These are phyloP conservation scores for Xiphydria camelus DNA, from an alignment of 2,888 invertebrate species.

Conservation along the genomic window DNA sequence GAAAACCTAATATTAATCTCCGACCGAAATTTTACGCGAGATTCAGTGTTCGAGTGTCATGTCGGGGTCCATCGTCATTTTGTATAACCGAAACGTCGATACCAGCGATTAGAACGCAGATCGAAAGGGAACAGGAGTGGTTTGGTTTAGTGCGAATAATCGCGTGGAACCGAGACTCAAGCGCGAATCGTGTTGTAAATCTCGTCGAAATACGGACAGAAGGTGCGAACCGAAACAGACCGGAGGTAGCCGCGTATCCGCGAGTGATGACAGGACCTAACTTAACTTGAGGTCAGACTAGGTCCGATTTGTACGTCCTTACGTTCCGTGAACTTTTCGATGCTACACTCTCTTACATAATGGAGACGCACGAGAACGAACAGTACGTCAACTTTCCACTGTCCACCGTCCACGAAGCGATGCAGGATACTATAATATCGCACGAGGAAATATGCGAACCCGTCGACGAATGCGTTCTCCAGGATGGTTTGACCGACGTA, in stretches of 20 bases:
- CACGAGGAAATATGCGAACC: conserved; percentile 52
- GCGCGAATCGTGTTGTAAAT: neutral
- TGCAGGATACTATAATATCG: conserved; percentile 43
- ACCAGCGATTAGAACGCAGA: too few relatives aligned
- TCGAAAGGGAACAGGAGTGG: neutral
- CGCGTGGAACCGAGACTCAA: conserved; percentile 2
- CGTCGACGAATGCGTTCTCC: conserved; percentile 37
- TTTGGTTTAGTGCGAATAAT: conserved; percentile 1
- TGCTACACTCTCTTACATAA: conserved; percentile 20
- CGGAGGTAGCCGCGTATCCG: conserved; percentile 9
- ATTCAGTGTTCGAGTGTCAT: too few relatives aligned
- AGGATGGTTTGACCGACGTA: conserved; percentile 34
- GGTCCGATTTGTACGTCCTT: conserved; percentile 16
- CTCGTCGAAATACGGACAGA: too few relatives aligned
- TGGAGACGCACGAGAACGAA: conserved; percentile 47
- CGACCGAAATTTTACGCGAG: too few relatives aligned
- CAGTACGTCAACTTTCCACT: conserved; percentile 48
- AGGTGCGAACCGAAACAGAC: too few relatives aligned
- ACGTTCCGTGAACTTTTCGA: neutral
- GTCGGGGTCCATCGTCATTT: too few relatives aligned
- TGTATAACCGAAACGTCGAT: too few relatives aligned
- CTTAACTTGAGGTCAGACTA: conserved; percentile 41
- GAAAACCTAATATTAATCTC: too few relatives aligned
- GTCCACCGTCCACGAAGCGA: conserved; percentile 36
- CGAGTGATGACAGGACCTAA: conserved; percentile 28